phyloP scores from a whole-genome alignment of 2,797 vertebrate genomes.

The Bryconaethiops microstoma region DNA sequence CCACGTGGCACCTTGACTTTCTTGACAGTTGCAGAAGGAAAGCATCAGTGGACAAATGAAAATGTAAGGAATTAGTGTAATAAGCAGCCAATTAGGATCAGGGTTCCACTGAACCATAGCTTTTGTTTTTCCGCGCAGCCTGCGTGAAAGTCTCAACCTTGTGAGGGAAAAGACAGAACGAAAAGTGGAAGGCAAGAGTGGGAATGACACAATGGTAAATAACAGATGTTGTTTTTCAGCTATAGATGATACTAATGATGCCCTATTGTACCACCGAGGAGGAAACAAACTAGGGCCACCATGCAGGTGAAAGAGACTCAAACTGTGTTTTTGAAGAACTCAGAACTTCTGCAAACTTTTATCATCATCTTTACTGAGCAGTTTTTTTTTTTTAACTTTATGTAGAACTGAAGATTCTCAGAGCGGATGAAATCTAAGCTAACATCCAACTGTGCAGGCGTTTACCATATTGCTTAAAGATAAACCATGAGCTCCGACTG shows the following conservation, averaged over 20 bases:
- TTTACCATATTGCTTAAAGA: constrained; percentile 14
- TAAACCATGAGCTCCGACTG: not conserved
- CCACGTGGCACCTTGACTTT: constrained; percentile 32
- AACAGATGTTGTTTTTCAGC: constrained; percentile 39
- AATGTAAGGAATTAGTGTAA: constrained; percentile 55
- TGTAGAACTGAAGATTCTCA: not conserved
- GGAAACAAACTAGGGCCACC: constrained; percentile 24
- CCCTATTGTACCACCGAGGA: constrained; percentile 14
- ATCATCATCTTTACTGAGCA: not conserved
- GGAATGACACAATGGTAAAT: constrained; percentile 30
- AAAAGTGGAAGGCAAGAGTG: constrained; percentile 50
- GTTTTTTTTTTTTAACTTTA: not conserved
- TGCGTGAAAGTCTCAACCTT: constrained; percentile 9
- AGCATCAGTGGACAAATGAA: constrained; percentile 67
- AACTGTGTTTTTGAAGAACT: not conserved
- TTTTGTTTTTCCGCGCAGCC: constrained; percentile 69
- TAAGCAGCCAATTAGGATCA: constrained; percentile 74
- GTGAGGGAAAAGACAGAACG: constrained; percentile 27
- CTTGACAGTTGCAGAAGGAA: constrained; percentile 65
- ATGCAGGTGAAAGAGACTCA: not conserved
- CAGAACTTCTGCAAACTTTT: constrained; percentile 12
- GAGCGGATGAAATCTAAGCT: not conserved
- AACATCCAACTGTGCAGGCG: constrained; percentile 6
- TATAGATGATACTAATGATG: constrained; percentile 38
- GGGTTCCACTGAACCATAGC: constrained; percentile 74